Base-by-base conservation (phyloP, 2,113 vertebrate genomes). In the Gallinago undulata region DNA sequence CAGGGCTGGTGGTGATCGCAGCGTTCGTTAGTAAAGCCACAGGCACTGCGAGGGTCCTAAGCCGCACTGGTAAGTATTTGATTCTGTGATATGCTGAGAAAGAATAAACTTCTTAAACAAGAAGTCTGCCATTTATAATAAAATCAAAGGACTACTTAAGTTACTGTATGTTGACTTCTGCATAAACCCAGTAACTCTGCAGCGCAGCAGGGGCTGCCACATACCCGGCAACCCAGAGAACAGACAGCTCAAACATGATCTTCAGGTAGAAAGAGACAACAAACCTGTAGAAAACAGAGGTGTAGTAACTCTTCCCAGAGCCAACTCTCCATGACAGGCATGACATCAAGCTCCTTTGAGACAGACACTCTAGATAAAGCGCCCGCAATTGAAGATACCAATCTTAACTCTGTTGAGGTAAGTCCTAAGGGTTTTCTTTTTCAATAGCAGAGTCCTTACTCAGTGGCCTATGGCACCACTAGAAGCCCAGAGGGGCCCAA, bases 21-120 rank as follows among this genome's bases (percentile, higher is more conserved):
- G 73, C 0, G 0, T 9, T 77, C 5, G 0, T 41, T 6, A 25
- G 63, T 25, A 57, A 88, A 66, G 53, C 41, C 17, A 10, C 19
- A 19, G 9, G 7, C 15, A 22, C 41, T 64, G 72, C 0, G 2
- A 62, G 12, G 19, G 21, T 9, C 59, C 76, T 33, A 21, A 76
- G 25, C 84, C 7, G 5, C 45, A 6, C 24, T 4, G 43, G 19
- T 14, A 35, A 50, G 64, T 19, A 10, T 16, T 6, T 8, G 53
- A 64, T 37, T 63, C 69, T 37, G 25, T 24, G 69, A 14, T 11
- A 23, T 3, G 25, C 68, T 43, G 39, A 11, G 37, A 86, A 15
- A 47, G 24, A 57, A 8, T 17, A 70, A 5, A 39, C 39, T 0
- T 0, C 37, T 39, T 73, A 64, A 37, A 50, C 17, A 14, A 0